Evolutionary conservation across 1,140 invertebrate species (phyloP).

Genomic region (Drosophila insularis): DNA sequence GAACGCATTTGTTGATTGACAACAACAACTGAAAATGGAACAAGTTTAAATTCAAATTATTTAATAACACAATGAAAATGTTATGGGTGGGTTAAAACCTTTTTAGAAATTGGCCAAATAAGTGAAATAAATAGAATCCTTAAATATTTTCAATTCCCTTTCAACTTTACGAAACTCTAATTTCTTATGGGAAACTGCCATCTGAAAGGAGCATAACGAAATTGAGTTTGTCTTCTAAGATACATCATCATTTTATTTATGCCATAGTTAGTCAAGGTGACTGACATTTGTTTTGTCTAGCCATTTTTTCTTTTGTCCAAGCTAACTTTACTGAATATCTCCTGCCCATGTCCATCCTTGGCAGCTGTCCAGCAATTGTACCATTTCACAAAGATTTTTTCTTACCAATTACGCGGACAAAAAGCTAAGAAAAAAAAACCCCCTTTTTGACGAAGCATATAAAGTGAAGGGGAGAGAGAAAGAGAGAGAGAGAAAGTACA

Average conservation of each 20-base stretch:
- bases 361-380: slow-evolving; percentile 14
- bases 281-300: too few species aligned
- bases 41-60: slow-evolving; percentile 71
- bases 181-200: not conserved
- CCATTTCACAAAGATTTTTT: slow-evolving; percentile 39
- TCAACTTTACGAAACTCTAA: too few species aligned
- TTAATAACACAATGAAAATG: not conserved
- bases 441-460: not conserved
- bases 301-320: too few species aligned
- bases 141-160: too few species aligned
- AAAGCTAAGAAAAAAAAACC: slow-evolving; percentile 28
- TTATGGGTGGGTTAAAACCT: too few species aligned
- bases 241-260: too few species aligned
- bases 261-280: too few species aligned
- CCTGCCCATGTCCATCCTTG: not conserved
- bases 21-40: slow-evolving; percentile 89
- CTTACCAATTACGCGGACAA: slow-evolving; percentile 66
- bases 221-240: not conserved
- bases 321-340: not conserved
- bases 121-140: too few species aligned
- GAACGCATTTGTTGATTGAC: slow-evolving; percentile 95
- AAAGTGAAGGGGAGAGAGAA: not conserved
- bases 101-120: too few species aligned
- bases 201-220: not conserved
- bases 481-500: not conserved